These are phyloP conservation scores for Digitonthophagus gazella DNA, from an alignment of 2,888 invertebrate genomes.

Conservation along the genomic window DNA sequence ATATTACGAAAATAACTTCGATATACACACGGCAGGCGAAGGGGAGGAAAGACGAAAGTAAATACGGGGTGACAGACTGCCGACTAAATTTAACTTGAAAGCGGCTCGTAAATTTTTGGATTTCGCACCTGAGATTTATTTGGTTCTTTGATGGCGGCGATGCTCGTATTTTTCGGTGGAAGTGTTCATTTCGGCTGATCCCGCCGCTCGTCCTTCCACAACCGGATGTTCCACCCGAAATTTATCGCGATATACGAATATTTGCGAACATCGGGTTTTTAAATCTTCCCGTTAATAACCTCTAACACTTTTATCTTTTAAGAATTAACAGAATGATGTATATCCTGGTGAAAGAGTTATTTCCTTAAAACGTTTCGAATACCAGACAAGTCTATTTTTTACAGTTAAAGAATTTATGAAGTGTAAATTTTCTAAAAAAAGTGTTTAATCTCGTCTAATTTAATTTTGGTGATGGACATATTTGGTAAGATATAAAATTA, in stretches of 20 bases:
- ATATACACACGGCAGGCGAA: too few species aligned
- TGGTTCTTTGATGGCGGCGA: not conserved
- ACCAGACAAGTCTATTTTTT: not conserved
- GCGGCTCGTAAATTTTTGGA: not conserved
- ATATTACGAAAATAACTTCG: not conserved
- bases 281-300: not conserved
- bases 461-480: too few species aligned
- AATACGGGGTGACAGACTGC: not conserved
- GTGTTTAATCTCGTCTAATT: too few species aligned
- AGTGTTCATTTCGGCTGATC: conserved; percentile 15
- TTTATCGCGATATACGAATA: not conserved
- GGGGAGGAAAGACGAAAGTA: not conserved
- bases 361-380: not conserved
- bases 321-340: not conserved
- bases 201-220: not conserved
- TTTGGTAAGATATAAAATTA: too few species aligned
- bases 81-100: not conserved
- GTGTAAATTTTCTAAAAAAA: too few species aligned
- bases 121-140: not conserved
- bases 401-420: too few species aligned
- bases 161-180: conserved; percentile 1
- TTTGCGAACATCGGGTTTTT: not conserved
- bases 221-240: not conserved
- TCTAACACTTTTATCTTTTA: not conserved
- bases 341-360: not conserved